phyloP scores from a whole-genome alignment of 2,113 vertebrate species.

The Solea senegalensis region DNA sequence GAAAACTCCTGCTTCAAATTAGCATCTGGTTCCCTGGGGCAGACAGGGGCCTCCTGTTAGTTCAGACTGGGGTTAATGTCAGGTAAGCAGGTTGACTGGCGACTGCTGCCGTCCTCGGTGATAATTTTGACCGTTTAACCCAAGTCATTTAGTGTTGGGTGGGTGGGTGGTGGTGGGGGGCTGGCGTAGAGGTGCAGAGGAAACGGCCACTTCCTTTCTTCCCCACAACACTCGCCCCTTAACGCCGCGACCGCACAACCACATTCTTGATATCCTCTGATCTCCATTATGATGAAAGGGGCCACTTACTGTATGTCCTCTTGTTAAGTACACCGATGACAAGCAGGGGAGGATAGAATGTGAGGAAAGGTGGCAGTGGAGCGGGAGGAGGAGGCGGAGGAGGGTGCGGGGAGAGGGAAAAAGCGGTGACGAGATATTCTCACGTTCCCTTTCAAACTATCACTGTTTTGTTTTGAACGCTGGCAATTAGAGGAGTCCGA shows the following conservation, averaged over 20 bases:
- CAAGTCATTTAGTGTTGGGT: constrained; percentile 61
- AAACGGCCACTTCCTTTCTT: constrained; percentile 64
- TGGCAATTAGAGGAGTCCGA: constrained; percentile 63
- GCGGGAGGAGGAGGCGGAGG: constrained; percentile 19
- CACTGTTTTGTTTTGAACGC: constrained; percentile 60
- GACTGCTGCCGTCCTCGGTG: constrained; percentile 56
- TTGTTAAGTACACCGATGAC: constrained; percentile 68
- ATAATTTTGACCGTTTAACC: constrained; percentile 83
- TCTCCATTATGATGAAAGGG: constrained; percentile 70
- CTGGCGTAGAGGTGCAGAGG: constrained; percentile 9
- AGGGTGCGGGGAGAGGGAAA: constrained; percentile 2
- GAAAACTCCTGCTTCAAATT: constrained; percentile 72
- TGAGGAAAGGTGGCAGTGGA: background rate
- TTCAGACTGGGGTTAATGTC: constrained; percentile 76
- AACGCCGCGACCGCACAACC: constrained; percentile 20
- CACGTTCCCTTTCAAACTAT: constrained; percentile 44
- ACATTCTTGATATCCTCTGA: constrained; percentile 50
- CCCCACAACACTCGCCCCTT: constrained; percentile 27
- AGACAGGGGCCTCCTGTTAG: constrained; percentile 64
- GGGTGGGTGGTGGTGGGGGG: background rate
- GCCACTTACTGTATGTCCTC: constrained; percentile 62
- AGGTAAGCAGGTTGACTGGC: constrained; percentile 75
- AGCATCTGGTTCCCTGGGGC: constrained; percentile 70
- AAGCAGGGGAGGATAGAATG: constrained; percentile 29
- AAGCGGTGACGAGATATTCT: constrained; percentile 47